Percentiles rank a stretch among this genome's conserved stretches.
These are phyloP conservation scores for Empidonax traillii DNA, from an alignment of 2,113 vertebrate species.

Conservation along the genomic window DNA sequence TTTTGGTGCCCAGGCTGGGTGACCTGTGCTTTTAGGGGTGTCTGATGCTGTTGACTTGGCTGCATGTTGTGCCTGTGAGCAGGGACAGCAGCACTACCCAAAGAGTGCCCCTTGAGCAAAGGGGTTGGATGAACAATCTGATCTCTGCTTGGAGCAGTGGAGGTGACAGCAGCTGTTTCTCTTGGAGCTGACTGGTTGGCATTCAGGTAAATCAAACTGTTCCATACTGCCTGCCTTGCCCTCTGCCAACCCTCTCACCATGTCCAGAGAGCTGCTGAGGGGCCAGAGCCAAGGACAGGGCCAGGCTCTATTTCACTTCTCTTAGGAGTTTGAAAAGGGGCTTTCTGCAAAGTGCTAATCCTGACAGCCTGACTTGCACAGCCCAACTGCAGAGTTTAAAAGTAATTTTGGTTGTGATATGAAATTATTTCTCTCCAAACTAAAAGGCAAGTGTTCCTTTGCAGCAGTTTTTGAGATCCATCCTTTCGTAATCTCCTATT, in stretches of 20 bases:
- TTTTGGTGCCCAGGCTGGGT: rapidly evolving
- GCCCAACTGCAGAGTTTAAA: neutral
- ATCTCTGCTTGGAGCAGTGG: neutral
- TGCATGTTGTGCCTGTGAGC: neutral
- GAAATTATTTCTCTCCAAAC: neutral
- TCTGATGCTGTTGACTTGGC: neutral
- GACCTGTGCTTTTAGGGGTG: neutral
- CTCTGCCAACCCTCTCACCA: rapidly evolving
- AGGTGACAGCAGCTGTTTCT: neutral
- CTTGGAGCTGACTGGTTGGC: neutral
- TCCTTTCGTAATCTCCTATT: neutral
- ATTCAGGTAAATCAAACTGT: neutral
- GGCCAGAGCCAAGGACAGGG: neutral
- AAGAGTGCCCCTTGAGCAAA: neutral
- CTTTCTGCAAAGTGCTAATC: neutral
- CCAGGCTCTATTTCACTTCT: rapidly evolving
- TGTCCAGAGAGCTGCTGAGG: neutral
- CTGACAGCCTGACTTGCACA: neutral
- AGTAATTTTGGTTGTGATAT: neutral
- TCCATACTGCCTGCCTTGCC: neutral
- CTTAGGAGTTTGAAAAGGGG: neutral
- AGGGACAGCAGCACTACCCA: rapidly evolving
- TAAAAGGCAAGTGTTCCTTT: rapidly evolving
- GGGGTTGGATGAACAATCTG: neutral
- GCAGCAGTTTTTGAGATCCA: neutral